These are phyloP conservation scores for Aphelocoma coerulescens DNA, from an alignment of 2,113 vertebrate genomes.

Conservation along the genomic window DNA sequence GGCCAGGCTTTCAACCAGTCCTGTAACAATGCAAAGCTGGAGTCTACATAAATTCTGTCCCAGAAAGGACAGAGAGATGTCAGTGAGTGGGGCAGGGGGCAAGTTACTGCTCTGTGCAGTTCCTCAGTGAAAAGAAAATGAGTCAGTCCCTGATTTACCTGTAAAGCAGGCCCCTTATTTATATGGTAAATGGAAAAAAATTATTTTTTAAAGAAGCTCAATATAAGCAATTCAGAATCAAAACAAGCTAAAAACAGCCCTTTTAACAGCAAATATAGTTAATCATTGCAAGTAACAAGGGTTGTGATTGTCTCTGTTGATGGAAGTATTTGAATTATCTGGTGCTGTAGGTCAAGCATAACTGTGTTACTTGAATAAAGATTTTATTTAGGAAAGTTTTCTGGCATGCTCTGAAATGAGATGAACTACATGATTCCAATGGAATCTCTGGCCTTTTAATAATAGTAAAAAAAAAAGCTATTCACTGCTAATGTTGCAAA, in stretches of 20 bases:
- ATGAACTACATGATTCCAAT: neutral
- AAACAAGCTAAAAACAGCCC: neutral
- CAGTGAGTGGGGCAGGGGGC: neutral
- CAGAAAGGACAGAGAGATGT: neutral
- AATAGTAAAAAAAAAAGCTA: neutral
- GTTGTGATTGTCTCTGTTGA: neutral
- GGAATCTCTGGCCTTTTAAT: neutral
- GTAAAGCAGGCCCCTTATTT: neutral
- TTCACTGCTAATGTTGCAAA: neutral
- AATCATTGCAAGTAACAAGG: neutral
- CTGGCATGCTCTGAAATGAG: neutral
- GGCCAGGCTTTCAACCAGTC: neutral
- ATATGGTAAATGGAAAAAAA: neutral
- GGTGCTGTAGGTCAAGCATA: neutral
- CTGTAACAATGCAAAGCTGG: neutral
- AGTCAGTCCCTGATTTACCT: neutral
- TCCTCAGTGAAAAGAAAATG: neutral
- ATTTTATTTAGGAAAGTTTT: slow-evolving; percentile 1
- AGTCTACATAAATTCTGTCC: neutral
- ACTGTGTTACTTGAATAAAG: slow-evolving; percentile 23
- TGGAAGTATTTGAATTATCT: slow-evolving; percentile 5
- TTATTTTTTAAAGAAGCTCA: neutral
- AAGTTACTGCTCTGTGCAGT: neutral
- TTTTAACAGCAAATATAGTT: neutral
- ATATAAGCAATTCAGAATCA: neutral